Evolutionary conservation across 2,113 vertebrate species (phyloP).

Genomic region (Deroptyus accipitrinus): DNA sequence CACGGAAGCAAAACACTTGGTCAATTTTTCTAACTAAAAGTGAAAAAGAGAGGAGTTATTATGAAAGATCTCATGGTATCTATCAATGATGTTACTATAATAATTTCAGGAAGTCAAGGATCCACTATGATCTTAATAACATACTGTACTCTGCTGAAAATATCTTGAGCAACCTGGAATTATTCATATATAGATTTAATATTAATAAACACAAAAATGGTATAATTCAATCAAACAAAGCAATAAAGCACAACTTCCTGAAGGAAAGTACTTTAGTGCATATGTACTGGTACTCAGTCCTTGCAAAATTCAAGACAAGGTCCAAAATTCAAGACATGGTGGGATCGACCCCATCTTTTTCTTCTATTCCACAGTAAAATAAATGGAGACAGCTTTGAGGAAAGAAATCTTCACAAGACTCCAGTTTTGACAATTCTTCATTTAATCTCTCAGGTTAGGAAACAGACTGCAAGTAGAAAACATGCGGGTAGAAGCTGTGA

Average conservation of each 20-base stretch:
- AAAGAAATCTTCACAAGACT: neutral
- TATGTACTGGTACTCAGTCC: neutral
- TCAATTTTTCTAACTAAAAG: neutral
- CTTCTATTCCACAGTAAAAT: neutral
- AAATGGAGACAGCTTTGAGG: neutral
- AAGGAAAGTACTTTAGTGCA: neutral
- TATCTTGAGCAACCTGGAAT: neutral
- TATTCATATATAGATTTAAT: neutral
- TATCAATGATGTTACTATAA: neutral
- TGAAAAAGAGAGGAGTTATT: neutral
- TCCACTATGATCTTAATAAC: neutral
- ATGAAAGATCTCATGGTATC: neutral
- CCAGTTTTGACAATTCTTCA: neutral
- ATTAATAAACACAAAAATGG: neutral
- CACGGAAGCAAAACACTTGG: neutral
- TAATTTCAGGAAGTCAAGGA: neutral
- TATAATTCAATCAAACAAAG: neutral
- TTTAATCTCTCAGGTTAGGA: neutral
- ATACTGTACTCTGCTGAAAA: neutral
- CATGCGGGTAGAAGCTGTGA: neutral
- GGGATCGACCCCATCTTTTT: neutral
- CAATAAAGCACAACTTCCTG: neutral
- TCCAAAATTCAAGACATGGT: neutral
- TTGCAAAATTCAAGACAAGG: neutral
- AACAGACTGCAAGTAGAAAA: slow-evolving; percentile 4